Evolutionary conservation across 2,888 invertebrate species (phyloP), one percentile per base, ranked within the genome.

Genomic region (Chrysolina oricalcia): DNA sequence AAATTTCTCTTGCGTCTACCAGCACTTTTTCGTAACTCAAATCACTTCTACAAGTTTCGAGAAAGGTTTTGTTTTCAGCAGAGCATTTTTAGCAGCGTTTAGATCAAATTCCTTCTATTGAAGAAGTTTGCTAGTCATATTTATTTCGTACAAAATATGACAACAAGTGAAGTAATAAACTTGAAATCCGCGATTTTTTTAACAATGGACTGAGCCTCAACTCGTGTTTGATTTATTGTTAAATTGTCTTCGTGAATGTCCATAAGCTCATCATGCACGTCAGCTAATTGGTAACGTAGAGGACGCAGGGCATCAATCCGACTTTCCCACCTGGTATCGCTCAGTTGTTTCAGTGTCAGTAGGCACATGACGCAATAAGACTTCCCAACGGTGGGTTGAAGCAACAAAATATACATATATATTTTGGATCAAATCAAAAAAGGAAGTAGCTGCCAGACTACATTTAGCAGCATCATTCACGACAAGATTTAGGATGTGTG

Each of bases 391-490:
- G n/a, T n/a, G n/a, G n/a, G n/a, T n/a, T n/a, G n/a, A n/a, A n/a
- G n/a, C n/a, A n/a, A n/a, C n/a, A n/a, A n/a, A n/a, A n/a, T n/a
- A n/a, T 75, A 80, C 64, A 67, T 76, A 85, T 10, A 80, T 5
- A 56, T 75, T 72, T 70, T 77, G 75, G 23, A 80, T 27, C 17
- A 75, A 40, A 43, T 43, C 50, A 67, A 78, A 80, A 75, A 76
- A 80, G 53, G 64, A 72, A 3, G 78, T 74, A 27, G 80, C 74
- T 74, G 78, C 78, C 40, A 68, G 50, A 27, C 68, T 56, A 63
- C 46, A 56, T 50, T 82, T 81, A 41, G 82, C 82, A 46, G 82
- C 81, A 75, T 85, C 82, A 75, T 83, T 84, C 9, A 85, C 82
- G 17, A 85, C 82, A 50, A 85, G 79, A 80, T 86, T 85, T 35